A percentile compares a stretch with the other conserved stretches of the same genome.
phyloP scores from a whole-genome alignment of 2,113 vertebrate genomes.

The Noctilio leporinus region DNA sequence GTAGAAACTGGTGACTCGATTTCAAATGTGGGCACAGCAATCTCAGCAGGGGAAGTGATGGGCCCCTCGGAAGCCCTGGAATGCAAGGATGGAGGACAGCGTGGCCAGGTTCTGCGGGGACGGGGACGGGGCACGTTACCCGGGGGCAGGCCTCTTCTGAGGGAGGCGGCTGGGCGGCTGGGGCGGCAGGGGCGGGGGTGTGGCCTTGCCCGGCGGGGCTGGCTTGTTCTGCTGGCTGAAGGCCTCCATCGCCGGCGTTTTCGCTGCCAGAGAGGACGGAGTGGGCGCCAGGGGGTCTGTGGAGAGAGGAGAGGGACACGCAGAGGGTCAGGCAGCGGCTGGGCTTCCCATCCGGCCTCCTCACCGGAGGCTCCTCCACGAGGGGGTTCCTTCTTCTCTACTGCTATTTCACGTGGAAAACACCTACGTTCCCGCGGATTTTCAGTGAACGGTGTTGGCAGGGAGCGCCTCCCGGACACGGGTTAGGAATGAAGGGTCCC shows the following conservation, averaged over 20 bases:
- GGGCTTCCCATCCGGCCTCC: neutral
- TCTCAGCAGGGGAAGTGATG: neutral
- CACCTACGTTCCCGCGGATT: neutral
- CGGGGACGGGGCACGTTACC: constrained; percentile 73
- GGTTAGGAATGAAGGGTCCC: neutral
- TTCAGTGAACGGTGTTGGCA: neutral
- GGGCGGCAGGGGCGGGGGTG: constrained; percentile 78
- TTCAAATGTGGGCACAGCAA: neutral
- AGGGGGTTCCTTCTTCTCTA: neutral
- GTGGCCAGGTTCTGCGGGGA: neutral
- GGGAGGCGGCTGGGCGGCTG: constrained; percentile 82
- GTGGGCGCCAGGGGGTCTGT: constrained; percentile 81
- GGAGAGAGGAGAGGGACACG: constrained; percentile 35
- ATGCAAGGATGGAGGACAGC: neutral
- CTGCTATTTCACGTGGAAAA: neutral
- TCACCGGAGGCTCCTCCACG: fast-evolving
- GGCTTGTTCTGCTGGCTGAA: constrained; percentile 87
- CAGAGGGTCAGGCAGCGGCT: neutral
- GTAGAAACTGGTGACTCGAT: neutral
- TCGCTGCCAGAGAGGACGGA: constrained; percentile 82
- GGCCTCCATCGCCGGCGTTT: constrained; percentile 86
- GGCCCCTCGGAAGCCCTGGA: neutral
- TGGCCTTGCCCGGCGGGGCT: constrained; percentile 73
- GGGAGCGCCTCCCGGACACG: neutral
- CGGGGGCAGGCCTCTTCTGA: constrained; percentile 84